These are phyloP conservation scores for Anthonomus grandis DNA, from an alignment of 1,140 invertebrate genomes.

Conservation along the genomic window DNA sequence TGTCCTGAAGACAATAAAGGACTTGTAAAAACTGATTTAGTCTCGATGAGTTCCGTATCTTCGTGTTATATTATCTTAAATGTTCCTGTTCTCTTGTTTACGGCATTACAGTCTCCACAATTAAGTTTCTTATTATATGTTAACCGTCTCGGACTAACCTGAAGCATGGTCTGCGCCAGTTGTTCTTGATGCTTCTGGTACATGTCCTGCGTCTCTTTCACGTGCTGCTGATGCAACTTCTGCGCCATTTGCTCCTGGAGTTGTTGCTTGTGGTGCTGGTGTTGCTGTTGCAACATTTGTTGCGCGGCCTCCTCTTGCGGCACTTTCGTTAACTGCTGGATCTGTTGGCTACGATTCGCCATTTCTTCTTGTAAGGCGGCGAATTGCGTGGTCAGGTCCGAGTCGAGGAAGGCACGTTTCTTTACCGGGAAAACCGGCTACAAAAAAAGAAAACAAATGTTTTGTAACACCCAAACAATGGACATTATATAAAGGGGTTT, in stretches of 20 bases:
- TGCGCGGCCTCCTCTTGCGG: neutral
- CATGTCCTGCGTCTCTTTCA: neutral
- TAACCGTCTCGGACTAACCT: too few species aligned
- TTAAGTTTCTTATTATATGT: too few species aligned
- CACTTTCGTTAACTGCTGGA: slow-evolving; percentile 1
- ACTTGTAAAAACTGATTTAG: too few species aligned
- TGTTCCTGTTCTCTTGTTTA: too few species aligned
- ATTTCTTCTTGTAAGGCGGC: slow-evolving; percentile 21
- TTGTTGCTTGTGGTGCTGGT: slow-evolving; percentile 2
- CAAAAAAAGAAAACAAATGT: neutral
- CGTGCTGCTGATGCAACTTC: neutral
- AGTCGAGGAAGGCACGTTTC: slow-evolving; percentile 59
- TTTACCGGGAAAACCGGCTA: slow-evolving; percentile 51
- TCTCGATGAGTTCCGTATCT: too few species aligned
- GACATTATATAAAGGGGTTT: neutral
- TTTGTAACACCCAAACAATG: slow-evolving; percentile 2
- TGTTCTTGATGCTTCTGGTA: neutral
- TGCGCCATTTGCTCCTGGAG: neutral
- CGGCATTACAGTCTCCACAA: too few species aligned
- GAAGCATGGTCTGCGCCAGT: neutral
- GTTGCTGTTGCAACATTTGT: slow-evolving; percentile 3
- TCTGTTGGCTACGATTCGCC: slow-evolving; percentile 20
- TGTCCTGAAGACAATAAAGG: too few species aligned
- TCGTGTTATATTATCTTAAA: too few species aligned
- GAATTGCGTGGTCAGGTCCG: slow-evolving; percentile 28